Evolutionary conservation across 2,888 invertebrate species (phyloP), one percentile per base, ranked within the genome.

Genomic region (Prenolepis imparis): DNA sequence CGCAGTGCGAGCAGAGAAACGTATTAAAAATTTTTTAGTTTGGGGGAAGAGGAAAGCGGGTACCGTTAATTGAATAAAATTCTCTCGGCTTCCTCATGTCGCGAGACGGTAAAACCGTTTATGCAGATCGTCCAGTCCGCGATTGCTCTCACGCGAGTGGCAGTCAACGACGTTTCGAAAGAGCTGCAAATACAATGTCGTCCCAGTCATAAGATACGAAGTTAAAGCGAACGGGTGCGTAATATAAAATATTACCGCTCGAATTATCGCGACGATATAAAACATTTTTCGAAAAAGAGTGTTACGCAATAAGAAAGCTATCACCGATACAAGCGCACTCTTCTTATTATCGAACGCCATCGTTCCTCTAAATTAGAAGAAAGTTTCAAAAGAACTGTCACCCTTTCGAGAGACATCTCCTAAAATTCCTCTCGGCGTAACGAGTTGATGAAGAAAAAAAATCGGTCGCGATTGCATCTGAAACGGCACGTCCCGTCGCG

Each of bases 191-290:
- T 81, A 81, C 82, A 83, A 83, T 82, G 84, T 68, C 68, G 75
- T 87, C 83, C 87, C 80, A 84, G 77, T 83, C 87, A 88, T 88
- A 87, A 90, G 91, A 84, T 85, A 83, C 84, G 86, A 67, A 59
- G 63, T n/a, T 83, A 52, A 88, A 66, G 68, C 73, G 73, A 83
- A 66, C 84, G 67, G 81, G 70, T 75, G 8, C 0, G n/a, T 8
- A 70, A 86, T 88, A 48, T 48, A 88, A 88, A 88, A 86, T 84
- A 72, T 80, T 86, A 82, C 78, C 75, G 87, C 73, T 87, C 86
- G 84, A 84, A 88, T 86, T 88, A 84, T 80, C 77, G 66, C 57
- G 64, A 73, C 78, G 73, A 83, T 82, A 80, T 67, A 78, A 82
- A 48, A 82, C 75, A 63, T 82, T 72, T 68, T 86, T 84, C 74